These are phyloP conservation scores for Myathropa florea DNA, from an alignment of 2,888 invertebrate species.

Conservation along the genomic window DNA sequence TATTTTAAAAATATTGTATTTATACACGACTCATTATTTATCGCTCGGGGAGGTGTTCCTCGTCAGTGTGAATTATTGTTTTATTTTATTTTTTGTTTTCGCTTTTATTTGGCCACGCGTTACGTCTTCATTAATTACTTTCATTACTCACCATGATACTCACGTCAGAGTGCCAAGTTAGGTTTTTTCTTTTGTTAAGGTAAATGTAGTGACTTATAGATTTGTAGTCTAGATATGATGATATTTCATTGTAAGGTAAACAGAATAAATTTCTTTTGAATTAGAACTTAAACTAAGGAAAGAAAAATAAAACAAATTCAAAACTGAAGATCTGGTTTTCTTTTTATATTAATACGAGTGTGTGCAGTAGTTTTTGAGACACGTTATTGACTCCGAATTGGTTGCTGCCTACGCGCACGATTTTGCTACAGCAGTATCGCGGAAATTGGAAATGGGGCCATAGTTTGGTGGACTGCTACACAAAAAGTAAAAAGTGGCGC, in stretches of 20 bases:
- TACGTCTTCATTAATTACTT: not conserved
- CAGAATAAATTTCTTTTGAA: conserved; percentile 15
- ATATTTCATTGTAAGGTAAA: conserved; percentile 44
- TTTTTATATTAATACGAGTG: no score
- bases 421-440: no score
- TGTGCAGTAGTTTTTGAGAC: no score
- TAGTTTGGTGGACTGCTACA: no score
- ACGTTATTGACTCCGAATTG: no score
- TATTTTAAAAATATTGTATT: conserved; percentile 20
- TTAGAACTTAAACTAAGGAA: conserved; percentile 17
- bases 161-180: conserved; percentile 57
- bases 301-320: conserved; percentile 12
- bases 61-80: not conserved
- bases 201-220: conserved; percentile 21
- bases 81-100: no score
- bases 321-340: not conserved
- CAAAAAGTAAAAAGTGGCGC: no score
- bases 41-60: not conserved
- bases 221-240: conserved; percentile 46
- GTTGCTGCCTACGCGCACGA: no score
- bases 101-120: not conserved
- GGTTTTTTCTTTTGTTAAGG: conserved; percentile 23
- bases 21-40: not conserved
- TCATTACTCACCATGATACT: conserved; percentile 30
- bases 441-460: no score